A percentile compares a stretch with the other conserved stretches of the same genome.
phyloP scores from a whole-genome alignment of 2,797 vertebrate genomes.

The Phalanger gymnotis region DNA sequence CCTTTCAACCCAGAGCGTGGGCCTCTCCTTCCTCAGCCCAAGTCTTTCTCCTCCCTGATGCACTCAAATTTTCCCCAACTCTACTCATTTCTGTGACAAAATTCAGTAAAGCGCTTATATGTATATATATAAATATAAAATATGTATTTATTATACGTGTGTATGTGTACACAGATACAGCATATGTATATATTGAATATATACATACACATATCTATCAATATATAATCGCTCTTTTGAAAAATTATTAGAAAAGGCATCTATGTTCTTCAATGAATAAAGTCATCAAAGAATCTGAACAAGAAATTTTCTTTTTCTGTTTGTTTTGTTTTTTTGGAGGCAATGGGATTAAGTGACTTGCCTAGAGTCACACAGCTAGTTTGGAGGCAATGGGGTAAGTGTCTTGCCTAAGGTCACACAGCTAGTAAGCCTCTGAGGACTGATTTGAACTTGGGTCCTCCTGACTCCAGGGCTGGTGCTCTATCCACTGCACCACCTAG shows the following conservation, averaged over 20 bases:
- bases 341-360: not conserved
- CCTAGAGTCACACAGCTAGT: not conserved
- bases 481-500: too few species aligned
- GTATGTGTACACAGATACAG: too few species aligned
- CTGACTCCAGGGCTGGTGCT: too few species aligned
- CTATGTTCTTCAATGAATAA: not conserved
- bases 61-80: not conserved
- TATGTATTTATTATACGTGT: too few species aligned
- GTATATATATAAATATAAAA: too few species aligned
- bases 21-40: not conserved
- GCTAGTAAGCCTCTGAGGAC: not conserved
- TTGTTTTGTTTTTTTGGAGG: not conserved
- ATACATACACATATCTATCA: not conserved
- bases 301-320: too few species aligned
- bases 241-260: not conserved
- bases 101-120: too few species aligned
- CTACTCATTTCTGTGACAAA: not conserved
- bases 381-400: too few species aligned
- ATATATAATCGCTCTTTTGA: too few species aligned
- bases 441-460: not conserved
- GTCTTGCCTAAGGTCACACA: not conserved
- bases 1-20: too few species aligned
- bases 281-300: not conserved
- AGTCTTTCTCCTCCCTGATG: not conserved
- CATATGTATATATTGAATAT: not conserved